phyloP scores from a whole-genome alignment of 1,140 invertebrate genomes.

The Drosophila mauritiana region DNA sequence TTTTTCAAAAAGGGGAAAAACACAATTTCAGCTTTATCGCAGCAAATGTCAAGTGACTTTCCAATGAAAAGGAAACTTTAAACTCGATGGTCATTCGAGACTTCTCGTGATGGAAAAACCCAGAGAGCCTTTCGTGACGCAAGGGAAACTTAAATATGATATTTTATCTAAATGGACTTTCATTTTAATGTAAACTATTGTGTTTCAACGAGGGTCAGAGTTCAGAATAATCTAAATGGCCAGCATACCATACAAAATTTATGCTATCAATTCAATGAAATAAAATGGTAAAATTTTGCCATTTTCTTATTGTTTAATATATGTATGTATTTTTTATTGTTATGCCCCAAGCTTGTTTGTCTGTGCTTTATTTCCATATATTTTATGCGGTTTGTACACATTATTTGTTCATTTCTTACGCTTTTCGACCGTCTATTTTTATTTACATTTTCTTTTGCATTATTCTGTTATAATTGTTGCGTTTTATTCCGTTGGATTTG shows the following conservation, averaged over 20 bases:
- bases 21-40: not conserved
- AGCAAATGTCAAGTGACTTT: conserved; percentile 8
- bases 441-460: conserved; percentile 27
- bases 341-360: conserved; percentile 1
- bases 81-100: conserved; percentile 33
- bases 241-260: not conserved
- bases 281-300: not conserved
- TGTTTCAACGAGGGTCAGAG: conserved; percentile 16
- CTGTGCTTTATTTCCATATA: conserved; percentile 8
- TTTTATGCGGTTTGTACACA: conserved; percentile 14
- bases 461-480: conserved; percentile 28
- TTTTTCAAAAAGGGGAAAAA: conserved; percentile 14
- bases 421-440: conserved; percentile 20
- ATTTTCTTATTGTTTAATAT: not conserved
- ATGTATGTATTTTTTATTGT: not conserved
- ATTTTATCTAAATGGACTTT: conserved; percentile 42
- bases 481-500: conserved; percentile 49
- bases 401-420: conserved; percentile 39
- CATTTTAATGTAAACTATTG: conserved; percentile 37
- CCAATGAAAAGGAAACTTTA: conserved; percentile 26
- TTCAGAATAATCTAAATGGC: not conserved
- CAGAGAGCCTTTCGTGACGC: conserved; percentile 7
- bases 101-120: conserved; percentile 8
- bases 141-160: conserved; percentile 39
- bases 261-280: not conserved